These are phyloP conservation scores for Phanerotoma sp. DNA, from an alignment of 2,888 invertebrate genomes.

Conservation along the genomic window DNA sequence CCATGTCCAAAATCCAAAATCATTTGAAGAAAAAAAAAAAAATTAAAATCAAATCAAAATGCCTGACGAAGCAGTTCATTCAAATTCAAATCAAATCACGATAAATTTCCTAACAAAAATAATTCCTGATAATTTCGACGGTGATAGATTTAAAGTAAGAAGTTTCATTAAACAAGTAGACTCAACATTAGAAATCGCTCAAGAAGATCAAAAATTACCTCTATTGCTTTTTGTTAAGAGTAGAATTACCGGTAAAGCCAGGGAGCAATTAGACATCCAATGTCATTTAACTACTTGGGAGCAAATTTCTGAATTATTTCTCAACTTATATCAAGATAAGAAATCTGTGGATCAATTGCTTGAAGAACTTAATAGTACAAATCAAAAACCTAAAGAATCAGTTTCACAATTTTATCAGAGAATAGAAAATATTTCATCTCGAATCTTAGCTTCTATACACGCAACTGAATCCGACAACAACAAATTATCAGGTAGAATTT, in stretches of 20 bases:
- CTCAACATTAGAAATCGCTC: slow-evolving; percentile 25
- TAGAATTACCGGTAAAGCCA: slow-evolving; percentile 21
- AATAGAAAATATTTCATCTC: slow-evolving; percentile 1
- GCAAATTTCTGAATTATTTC: slow-evolving; percentile 2
- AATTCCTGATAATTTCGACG: slow-evolving; percentile 20
- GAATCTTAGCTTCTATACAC: slow-evolving; percentile 1
- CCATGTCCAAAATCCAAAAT: no score
- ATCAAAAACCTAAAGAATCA: background rate
- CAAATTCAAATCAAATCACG: no score
- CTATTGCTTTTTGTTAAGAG: slow-evolving; percentile 24
- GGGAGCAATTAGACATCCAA: slow-evolving; percentile 4
- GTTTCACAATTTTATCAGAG: slow-evolving; percentile 6
- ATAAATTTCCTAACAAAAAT: no score
- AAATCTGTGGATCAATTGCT: slow-evolving; percentile 3
- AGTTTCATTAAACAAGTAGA: slow-evolving; percentile 31
- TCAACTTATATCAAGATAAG: background rate
- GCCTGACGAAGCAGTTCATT: no score
- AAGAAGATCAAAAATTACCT: slow-evolving; percentile 15
- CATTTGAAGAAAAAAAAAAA: no score
- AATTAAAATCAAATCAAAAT: no score
- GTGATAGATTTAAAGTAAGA: slow-evolving; percentile 20
- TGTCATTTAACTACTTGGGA: slow-evolving; percentile 3
- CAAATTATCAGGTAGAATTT: background rate
- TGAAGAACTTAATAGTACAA: background rate
- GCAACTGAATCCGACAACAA: background rate